These are phyloP conservation scores for Trogon surrucura DNA, from an alignment of 2,113 vertebrate species.

Conservation along the genomic window DNA sequence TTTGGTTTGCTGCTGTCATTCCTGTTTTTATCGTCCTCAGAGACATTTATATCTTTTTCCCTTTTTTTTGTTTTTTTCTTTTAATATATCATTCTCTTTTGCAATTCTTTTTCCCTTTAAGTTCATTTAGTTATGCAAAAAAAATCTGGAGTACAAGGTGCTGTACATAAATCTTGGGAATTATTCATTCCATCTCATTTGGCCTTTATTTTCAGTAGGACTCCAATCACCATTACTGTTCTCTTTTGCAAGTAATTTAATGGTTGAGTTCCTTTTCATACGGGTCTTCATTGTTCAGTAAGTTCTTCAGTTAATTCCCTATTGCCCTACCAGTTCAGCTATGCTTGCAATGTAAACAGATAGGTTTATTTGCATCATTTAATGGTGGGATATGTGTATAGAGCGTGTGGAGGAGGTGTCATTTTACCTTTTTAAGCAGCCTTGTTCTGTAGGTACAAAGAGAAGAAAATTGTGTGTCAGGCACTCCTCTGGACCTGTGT, in stretches of 20 bases:
- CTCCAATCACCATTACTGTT: not conserved
- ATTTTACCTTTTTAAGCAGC: not conserved
- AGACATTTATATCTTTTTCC: not conserved
- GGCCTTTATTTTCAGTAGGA: not conserved
- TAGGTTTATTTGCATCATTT: constrained; percentile 44
- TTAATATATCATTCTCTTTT: not conserved
- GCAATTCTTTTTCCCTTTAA: not conserved
- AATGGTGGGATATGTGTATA: not conserved
- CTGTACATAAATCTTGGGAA: not conserved
- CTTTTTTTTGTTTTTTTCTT: not conserved
- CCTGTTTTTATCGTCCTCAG: not conserved
- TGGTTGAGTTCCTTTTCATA: constrained; percentile 34
- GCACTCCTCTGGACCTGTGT: not conserved
- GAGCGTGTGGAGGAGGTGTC: fast-evolving
- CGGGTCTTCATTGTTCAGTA: not conserved
- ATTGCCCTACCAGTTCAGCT: not conserved
- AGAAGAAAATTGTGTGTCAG: not conserved
- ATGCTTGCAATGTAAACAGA: constrained; percentile 16
- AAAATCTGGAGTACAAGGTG: not conserved
- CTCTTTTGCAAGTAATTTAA: constrained; percentile 55
- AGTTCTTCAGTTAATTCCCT: constrained; percentile 49
- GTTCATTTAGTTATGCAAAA: not conserved
- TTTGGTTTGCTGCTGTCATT: constrained; percentile 14
- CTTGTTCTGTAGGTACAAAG: not conserved
- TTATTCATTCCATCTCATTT: not conserved